Evolutionary conservation across 2,113 vertebrate species (phyloP), one percentile per base, ranked within the genome.

Genomic region (Lipophrys pholis): DNA sequence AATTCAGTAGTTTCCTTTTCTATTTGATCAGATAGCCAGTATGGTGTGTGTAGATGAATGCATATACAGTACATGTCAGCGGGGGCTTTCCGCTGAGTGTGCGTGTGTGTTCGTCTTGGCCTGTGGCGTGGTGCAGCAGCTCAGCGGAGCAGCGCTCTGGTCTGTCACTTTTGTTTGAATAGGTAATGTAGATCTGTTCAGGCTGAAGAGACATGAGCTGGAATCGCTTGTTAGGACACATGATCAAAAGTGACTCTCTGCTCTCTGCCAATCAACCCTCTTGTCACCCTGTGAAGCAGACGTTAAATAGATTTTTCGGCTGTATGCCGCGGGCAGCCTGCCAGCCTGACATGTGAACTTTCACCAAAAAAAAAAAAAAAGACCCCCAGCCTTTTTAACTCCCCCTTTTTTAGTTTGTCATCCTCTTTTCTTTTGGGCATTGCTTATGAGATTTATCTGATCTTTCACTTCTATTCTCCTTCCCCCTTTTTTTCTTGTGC

Each of bases 201-300:
- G 94, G 94, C 94, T 93, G 95, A 97, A 91, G 93, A 97, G 96
- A 96, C 95, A 95, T 94, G 94, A 95, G 94, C 94, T 95, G 96
- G 96, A 97, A 96, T 95, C 93, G 95, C 96, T 98, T 97, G 96
- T 98, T 97, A 98, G 95, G 95, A 96, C 95, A 95, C 94, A 95
- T 95, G 96, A 97, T 97, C 96, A 97, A 97, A 98, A 96, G 96
- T 93, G 90, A 91, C 94, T 95, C 94, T 96, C 93, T 94, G 94
- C 94, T 96, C 95, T 94, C 94, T 97, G 96, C 96, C 96, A 97
- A 95, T 98, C 96, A 97, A 95, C 89, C 93, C 96, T 97, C 94
- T 94, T 95, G 95, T 95, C 91, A 94, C 95, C 95, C 95, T 93
- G 91, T 94, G 95, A 96, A 95, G 95, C 95, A 96, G 95, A 96